These are phyloP conservation scores for Zaprionus vittiger DNA, from an alignment of 1,140 invertebrate genomes.

Conservation along the genomic window DNA sequence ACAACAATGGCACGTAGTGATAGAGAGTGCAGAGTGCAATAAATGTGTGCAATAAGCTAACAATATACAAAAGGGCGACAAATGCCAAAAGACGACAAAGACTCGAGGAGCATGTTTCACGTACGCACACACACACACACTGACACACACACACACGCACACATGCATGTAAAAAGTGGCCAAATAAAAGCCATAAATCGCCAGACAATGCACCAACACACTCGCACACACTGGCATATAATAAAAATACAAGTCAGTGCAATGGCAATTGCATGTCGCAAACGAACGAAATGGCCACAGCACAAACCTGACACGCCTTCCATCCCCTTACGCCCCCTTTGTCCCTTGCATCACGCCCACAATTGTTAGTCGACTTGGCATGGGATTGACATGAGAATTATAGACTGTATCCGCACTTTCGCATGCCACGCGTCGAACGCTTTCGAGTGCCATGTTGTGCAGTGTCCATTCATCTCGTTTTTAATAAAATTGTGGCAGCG, in stretches of 20 bases:
- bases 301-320: neutral
- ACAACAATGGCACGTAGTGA: slow-evolving; percentile 10
- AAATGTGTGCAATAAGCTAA: slow-evolving; percentile 74
- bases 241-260: slow-evolving; percentile 71
- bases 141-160: neutral
- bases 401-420: slow-evolving; percentile 26
- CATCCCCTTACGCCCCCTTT: neutral
- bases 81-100: slow-evolving; percentile 65
- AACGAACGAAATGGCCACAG: slow-evolving; percentile 40
- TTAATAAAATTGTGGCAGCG: slow-evolving; percentile 70
- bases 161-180: slow-evolving; percentile 69
- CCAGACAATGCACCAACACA: slow-evolving; percentile 68
- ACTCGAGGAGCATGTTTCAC: slow-evolving; percentile 29
- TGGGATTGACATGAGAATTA: slow-evolving; percentile 33
- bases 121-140: slow-evolving; percentile 10
- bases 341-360: neutral
- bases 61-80: slow-evolving; percentile 76
- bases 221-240: slow-evolving; percentile 35
- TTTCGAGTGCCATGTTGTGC: slow-evolving; percentile 48
- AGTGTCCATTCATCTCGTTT: slow-evolving; percentile 75
- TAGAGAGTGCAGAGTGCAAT: slow-evolving; percentile 46
- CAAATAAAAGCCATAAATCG: slow-evolving; percentile 81
- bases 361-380: slow-evolving; percentile 13
- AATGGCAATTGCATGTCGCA: slow-evolving; percentile 59
- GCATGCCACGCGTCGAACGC: slow-evolving; percentile 9